Percentiles rank a stretch among this genome's conserved stretches.
Evolutionary conservation across 2,797 vertebrate species (phyloP).

Genomic region (Pangasius krempfi): DNA sequence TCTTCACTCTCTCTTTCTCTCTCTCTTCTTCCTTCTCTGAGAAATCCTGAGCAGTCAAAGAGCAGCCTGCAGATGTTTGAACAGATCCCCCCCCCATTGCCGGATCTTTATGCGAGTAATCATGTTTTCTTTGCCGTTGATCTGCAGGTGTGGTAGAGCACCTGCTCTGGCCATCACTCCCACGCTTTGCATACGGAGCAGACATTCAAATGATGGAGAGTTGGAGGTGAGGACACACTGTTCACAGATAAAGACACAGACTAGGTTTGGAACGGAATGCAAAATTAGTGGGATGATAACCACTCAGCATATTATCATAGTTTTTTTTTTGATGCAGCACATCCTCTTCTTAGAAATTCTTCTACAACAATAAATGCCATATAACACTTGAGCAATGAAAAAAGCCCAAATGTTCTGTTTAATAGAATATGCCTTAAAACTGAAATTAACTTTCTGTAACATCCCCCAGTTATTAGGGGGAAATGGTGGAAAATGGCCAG

Average conservation of each 20-base stretch:
- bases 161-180: slow-evolving; percentile 42
- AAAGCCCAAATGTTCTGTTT: not conserved
- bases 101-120: slow-evolving; percentile 58
- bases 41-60: slow-evolving; percentile 36
- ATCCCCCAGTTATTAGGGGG: not conserved
- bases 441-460: not conserved
- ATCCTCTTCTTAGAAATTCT: not conserved
- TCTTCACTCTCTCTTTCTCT: not conserved
- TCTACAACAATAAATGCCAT: not conserved
- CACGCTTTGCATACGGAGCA: slow-evolving; percentile 35
- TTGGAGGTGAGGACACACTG: not conserved
- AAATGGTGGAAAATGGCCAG: not conserved
- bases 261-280: not conserved
- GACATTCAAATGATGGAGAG: slow-evolving; percentile 44
- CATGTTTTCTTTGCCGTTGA: slow-evolving; percentile 52
- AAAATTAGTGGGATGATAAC: not conserved
- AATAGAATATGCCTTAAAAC: not conserved
- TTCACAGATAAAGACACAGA: not conserved
- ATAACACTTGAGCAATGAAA: not conserved
- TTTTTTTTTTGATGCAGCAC: not conserved
- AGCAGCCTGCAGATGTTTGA: slow-evolving; percentile 53
- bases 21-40: not conserved
- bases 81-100: slow-evolving; percentile 33
- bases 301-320: not conserved
- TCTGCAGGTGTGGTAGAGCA: slow-evolving; percentile 49